Base-by-base conservation (phyloP, 2,888 invertebrate genomes). In the Liodrosophila aerea region DNA sequence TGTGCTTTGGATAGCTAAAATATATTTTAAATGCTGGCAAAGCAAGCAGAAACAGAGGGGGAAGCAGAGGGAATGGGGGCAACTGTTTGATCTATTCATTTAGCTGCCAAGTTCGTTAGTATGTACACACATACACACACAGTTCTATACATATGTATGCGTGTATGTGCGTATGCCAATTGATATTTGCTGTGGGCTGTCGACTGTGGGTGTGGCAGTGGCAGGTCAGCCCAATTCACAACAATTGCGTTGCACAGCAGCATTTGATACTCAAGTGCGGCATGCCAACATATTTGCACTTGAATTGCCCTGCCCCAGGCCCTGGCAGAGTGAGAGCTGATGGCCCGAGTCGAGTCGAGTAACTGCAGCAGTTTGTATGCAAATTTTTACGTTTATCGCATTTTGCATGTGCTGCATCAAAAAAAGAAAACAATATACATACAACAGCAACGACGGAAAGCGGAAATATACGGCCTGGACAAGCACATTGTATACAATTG, bases 221-320 rank as follows among this genome's bases (percentile, higher is more conserved):
- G n/a, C 47, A 8, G 34, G 2, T 44, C 34, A 15, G 58, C 56
- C 66, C 82, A 85, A 73, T 77, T 77, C 70, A 85, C 74, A 85
- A 77, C 77, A 77, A 77, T 85, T 81, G 77, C 82, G 59, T 84
- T 76, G 59, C 65, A 53, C 51, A 54, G 49, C 51, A 54, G 49
- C 82, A 85, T 83, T 85, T 85, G 78, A 64, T 74, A 63, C 82
- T 77, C 85, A 77, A 85, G 85, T 70, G 75, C 62, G 75, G 82
- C 70, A 62, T 66, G 76, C 77, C 77, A 81, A 71, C 81, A 78
- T 78, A 78, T 78, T 78, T 78, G 77, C 78, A 81, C 77, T 77
- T 76, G 73, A 78, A 81, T 81, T 81, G 73, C 73, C 56, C 47
- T 22, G 49, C 15, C 16, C 13, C 11, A 16, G 39, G 16, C 39